Conservation (phyloP, 1,140 invertebrate genomes). For the Achatina immaculata region DNA sequence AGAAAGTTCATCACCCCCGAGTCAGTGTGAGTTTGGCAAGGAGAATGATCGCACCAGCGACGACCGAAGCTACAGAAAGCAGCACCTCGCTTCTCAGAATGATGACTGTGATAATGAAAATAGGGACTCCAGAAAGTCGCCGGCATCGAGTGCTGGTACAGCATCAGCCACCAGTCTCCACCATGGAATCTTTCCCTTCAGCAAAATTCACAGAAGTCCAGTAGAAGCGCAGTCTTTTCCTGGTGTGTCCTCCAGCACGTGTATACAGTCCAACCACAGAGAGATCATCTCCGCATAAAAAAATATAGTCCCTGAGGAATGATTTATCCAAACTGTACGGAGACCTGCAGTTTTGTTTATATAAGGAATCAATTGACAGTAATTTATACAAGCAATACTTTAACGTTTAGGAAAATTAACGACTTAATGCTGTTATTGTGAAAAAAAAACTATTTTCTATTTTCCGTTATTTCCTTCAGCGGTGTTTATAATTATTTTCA, state of each 20-base stretch:
- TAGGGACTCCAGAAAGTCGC: not conserved
- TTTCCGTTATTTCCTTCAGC: too few relatives aligned
- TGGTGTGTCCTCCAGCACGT: not conserved
- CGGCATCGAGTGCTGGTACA: not conserved
- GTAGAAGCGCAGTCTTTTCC: conserved; percentile 18
- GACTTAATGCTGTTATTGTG: not conserved
- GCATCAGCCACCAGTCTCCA: not conserved
- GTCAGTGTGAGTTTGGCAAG: too few relatives aligned
- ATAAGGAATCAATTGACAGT: not conserved
- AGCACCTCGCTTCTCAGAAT: not conserved
- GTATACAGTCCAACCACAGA: not conserved
- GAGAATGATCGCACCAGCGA: not conserved
- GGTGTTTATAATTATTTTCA: too few relatives aligned
- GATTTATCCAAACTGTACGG: not conserved
- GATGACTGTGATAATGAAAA: not conserved
- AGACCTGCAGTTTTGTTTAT: too few relatives aligned
- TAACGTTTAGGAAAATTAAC: not conserved
- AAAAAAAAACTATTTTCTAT: not conserved
- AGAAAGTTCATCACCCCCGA: not conserved
- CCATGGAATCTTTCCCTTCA: conserved; percentile 5
- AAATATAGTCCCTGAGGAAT: not conserved
- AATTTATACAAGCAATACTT: not conserved
- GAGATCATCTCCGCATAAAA: conserved; percentile 18
- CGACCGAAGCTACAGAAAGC: not conserved
- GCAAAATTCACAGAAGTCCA: conserved; percentile 19